Conservation (phyloP, 1,140 invertebrate species). For the Nilaparvata lugens region DNA sequence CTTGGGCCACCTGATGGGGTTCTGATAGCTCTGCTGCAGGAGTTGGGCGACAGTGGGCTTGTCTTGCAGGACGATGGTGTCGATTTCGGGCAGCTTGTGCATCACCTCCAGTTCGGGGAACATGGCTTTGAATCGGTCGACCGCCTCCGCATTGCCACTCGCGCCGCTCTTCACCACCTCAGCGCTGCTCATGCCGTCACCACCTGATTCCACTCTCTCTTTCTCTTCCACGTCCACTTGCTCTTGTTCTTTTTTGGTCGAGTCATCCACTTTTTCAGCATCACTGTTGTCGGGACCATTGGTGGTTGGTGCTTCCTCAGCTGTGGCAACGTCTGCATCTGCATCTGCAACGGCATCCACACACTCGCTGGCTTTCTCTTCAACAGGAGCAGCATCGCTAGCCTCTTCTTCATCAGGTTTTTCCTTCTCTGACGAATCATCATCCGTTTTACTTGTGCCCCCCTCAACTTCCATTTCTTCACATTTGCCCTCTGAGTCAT, state of each 20-base stretch:
- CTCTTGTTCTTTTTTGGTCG: slow-evolving; percentile 21
- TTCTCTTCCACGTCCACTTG: slow-evolving; percentile 26
- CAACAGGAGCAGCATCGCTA: slow-evolving; percentile 14
- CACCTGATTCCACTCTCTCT: slow-evolving; percentile 19
- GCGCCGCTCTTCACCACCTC: background rate
- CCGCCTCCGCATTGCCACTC: slow-evolving; percentile 19
- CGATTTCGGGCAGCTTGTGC: slow-evolving; percentile 49
- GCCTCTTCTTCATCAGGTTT: slow-evolving; percentile 19
- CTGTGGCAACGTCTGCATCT: slow-evolving; percentile 2
- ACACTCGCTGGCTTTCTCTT: slow-evolving; percentile 19
- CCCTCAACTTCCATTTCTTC: slow-evolving; percentile 23
- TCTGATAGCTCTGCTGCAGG: slow-evolving; percentile 43
- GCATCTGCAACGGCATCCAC: slow-evolving; percentile 10
- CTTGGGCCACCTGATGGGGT: slow-evolving; percentile 49
- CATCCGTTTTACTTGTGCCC: slow-evolving; percentile 21
- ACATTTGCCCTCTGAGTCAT: slow-evolving; percentile 25
- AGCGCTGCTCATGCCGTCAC: background rate
- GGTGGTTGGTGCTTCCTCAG: background rate
- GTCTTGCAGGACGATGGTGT: slow-evolving; percentile 43
- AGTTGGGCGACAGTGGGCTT: slow-evolving; percentile 44
- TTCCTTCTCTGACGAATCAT: slow-evolving; percentile 24
- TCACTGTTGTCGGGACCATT: background rate
- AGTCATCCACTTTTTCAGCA: slow-evolving; percentile 18
- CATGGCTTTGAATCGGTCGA: slow-evolving; percentile 50
- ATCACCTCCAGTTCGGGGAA: slow-evolving; percentile 65